Evolutionary conservation across 2,888 invertebrate genomes (phyloP).

Genomic region (Drosophila demipolita): DNA sequence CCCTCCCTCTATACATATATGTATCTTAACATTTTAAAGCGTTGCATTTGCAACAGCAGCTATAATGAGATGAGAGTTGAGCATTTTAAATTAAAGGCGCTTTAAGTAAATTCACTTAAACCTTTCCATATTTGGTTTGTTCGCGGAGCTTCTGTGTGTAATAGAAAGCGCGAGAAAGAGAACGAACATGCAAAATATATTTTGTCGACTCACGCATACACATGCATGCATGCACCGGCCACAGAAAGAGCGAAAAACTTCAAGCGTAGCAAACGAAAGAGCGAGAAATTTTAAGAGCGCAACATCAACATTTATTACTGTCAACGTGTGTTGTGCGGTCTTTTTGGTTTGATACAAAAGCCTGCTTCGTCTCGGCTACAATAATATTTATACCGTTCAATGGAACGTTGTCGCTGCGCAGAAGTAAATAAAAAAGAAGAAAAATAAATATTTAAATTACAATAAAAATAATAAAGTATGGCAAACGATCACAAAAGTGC

Average conservation of each 20-base stretch:
- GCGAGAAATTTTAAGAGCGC: conserved; percentile 54
- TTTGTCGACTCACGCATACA: conserved; percentile 21
- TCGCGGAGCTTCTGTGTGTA: conserved; percentile 17
- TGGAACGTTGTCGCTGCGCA: conserved; percentile 15
- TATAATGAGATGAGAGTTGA: background rate
- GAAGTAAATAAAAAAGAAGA: conserved; percentile 3
- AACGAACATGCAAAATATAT: conserved; percentile 11
- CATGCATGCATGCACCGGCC: conserved; percentile 2
- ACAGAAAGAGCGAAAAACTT: conserved; percentile 60
- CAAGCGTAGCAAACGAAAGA: conserved; percentile 53
- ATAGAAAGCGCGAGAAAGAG: conserved; percentile 4
- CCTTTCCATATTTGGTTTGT: background rate
- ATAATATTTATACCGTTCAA: conserved; percentile 25
- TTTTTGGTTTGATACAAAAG: conserved; percentile 59
- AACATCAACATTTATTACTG: conserved; percentile 27
- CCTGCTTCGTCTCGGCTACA: conserved; percentile 17
- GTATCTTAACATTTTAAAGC: conserved; percentile 32
- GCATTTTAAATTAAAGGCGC: conserved; percentile 6
- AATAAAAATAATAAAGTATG: conserved; percentile 21
- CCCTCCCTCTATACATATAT: background rate
- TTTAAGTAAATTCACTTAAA: conserved; percentile 23
- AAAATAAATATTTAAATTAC: background rate
- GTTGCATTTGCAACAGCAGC: conserved; percentile 4
- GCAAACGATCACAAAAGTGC: conserved; percentile 61
- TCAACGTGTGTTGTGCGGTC: conserved; percentile 31